Evolutionary conservation across 2,888 invertebrate genomes (phyloP), one percentile per base, ranked within the genome.

Genomic region (Cosmopolites sordidus): DNA sequence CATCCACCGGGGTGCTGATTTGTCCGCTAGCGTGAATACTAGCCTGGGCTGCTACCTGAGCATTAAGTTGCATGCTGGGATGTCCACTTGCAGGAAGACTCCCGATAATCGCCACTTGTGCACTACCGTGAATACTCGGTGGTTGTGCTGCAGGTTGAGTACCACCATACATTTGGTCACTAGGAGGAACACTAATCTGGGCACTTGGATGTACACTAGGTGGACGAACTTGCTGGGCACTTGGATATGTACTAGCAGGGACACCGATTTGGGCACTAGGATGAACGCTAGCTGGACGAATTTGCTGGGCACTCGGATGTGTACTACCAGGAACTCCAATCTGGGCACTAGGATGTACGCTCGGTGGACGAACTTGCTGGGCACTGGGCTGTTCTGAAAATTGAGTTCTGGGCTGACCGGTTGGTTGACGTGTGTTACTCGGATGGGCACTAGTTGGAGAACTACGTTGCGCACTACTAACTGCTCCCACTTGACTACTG

Each of bases 151-250:
- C 11, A 5, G 33, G 8, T 6, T 33, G 33, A 9, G 4, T n/a
- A n/a, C n/a, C n/a, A n/a, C n/a, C n/a, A n/a, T n/a, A n/a, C n/a
- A n/a, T n/a, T n/a, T n/a, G n/a, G n/a, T n/a, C n/a, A 12, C 33
- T 33, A 4, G 8, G 8, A 3, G 33, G 33, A 4, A 11, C 12
- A 4, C n/a, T 9, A 4, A 33, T 33, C 11, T 33, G 33, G 3
- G 33, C 33, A n/a, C 33, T 33, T 4, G 33, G 33, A 12, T 33
- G 33, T 12, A 33, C n/a, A 12, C 33, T 33, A 2, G 33, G 33
- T 48, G 2, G 54, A 54, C 11, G 45, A 48, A 11, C 11, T 37
- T 9, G 22, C 8, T 22, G 22, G 8, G 22, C 8, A 8, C 22
- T 22, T 3, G 22, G 4, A 22, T 22, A 8, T 22, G 8, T n/a